Percentiles rank a stretch among this genome's conserved stretches.
phyloP scores from a whole-genome alignment of 2,797 vertebrate genomes.

The Taenioides sp. region DNA sequence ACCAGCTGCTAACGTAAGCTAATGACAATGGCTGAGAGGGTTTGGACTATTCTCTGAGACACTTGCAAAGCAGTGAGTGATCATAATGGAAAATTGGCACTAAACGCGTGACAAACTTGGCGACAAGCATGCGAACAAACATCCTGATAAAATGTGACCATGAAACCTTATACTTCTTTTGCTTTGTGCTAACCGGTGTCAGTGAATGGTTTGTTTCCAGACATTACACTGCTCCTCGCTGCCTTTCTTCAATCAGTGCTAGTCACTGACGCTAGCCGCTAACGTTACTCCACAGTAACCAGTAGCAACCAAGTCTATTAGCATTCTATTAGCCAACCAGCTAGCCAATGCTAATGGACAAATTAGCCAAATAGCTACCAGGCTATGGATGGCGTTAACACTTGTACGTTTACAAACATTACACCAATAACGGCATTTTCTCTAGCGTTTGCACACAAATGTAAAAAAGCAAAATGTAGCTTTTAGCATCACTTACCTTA shows the following conservation, averaged over 20 bases:
- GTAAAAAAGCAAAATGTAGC: conserved; percentile 42
- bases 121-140: not conserved
- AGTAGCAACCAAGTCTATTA: conserved; percentile 59
- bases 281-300: conserved; percentile 55
- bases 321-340: conserved; percentile 63
- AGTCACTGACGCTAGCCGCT: conserved; percentile 66
- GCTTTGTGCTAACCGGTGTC: conserved; percentile 47
- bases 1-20: conserved; percentile 61
- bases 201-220: conserved; percentile 51
- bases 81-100: conserved; percentile 20
- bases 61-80: conserved; percentile 9
- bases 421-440: conserved; percentile 31
- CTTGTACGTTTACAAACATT: conserved; percentile 52
- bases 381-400: conserved; percentile 55
- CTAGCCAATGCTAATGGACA: conserved; percentile 67
- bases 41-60: conserved; percentile 60
- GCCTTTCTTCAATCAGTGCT: conserved; percentile 69
- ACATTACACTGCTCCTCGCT: conserved; percentile 54
- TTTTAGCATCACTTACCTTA: conserved; percentile 83
- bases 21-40: conserved; percentile 73
- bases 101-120: not conserved
- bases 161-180: conserved; percentile 17
- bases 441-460: conserved; percentile 27
- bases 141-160: not conserved
- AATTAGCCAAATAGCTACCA: conserved; percentile 70